phyloP scores from a whole-genome alignment of 2,888 invertebrate genomes.

The Pollenia griseotomentosa region DNA sequence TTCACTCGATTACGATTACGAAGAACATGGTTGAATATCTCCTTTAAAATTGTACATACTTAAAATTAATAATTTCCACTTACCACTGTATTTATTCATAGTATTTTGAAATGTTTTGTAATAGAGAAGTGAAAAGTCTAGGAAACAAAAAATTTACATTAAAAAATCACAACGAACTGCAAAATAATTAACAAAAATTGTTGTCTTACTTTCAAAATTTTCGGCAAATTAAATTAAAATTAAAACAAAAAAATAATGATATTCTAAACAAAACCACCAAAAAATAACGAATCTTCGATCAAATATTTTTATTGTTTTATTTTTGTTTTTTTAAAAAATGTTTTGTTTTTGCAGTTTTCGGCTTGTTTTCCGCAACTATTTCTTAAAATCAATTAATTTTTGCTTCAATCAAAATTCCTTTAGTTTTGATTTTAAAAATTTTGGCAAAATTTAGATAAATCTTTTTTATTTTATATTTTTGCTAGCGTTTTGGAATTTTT shows the following conservation, averaged over 20 bases:
- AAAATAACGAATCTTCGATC: conserved; percentile 57
- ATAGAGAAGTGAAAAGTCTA: conserved; percentile 2
- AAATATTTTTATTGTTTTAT: conserved; percentile 51
- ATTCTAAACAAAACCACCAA: conserved; percentile 75
- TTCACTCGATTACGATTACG: neutral
- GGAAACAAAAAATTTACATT: neutral
- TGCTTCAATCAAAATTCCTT: conserved; percentile 33
- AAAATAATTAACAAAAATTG: neutral
- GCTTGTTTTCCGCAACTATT: conserved; percentile 14
- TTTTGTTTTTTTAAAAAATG: conserved; percentile 4
- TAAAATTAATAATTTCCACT: conserved; percentile 17
- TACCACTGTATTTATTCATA: conserved; percentile 57
- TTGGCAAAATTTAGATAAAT: conserved; percentile 74
- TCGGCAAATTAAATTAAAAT: conserved; percentile 5
- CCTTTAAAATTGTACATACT: too few species aligned
- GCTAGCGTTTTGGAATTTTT: conserved; percentile 75
- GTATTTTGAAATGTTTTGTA: neutral
- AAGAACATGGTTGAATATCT: too few species aligned
- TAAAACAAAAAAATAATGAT: conserved; percentile 52
- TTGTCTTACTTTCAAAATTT: conserved; percentile 18
- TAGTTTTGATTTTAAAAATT: conserved; percentile 59
- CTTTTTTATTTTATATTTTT: conserved; percentile 73
- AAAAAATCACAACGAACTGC: neutral
- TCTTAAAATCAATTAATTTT: conserved; percentile 31
- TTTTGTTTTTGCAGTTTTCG: conserved; percentile 8